Percentiles rank a stretch among this genome's conserved stretches.
These are phyloP conservation scores for Acanthacorydalis orientalis DNA, from an alignment of 2,888 invertebrate genomes.

Conservation along the genomic window DNA sequence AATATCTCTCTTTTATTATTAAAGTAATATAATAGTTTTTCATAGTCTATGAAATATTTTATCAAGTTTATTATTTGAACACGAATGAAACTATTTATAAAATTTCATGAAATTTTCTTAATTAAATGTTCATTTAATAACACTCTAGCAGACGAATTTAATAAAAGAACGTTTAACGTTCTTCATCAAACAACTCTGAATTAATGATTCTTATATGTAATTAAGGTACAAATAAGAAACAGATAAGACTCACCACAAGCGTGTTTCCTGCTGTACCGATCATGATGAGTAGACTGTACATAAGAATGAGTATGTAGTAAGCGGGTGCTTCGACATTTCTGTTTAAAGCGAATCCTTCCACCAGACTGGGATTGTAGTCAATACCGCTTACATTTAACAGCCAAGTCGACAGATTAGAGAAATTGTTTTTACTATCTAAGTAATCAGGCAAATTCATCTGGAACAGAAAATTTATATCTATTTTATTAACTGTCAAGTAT, in stretches of 20 bases:
- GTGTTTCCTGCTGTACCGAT: slow-evolving; percentile 75
- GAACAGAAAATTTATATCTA: neutral
- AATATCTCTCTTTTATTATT: no score
- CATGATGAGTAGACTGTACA: slow-evolving; percentile 58
- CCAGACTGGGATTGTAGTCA: slow-evolving; percentile 25
- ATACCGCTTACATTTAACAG: slow-evolving; percentile 6
- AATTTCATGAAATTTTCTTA: no score
- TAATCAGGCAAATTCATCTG: slow-evolving; percentile 3
- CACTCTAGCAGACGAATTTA: no score
- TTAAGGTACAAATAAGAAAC: no score
- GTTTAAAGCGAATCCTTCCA: slow-evolving; percentile 47
- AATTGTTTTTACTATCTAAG: slow-evolving; percentile 2
- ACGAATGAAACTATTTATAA: no score
- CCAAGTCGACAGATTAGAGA: slow-evolving; percentile 5
- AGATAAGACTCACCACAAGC: slow-evolving; percentile 48
- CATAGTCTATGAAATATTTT: no score
- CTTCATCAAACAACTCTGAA: no score
- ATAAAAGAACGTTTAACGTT: no score
- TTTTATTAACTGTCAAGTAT: neutral
- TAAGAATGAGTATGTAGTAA: slow-evolving; percentile 45
- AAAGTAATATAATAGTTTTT: no score
- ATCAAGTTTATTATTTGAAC: no score
- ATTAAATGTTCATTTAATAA: no score
- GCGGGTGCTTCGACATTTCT: slow-evolving; percentile 54
- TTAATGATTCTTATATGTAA: no score